phyloP scores from a whole-genome alignment of 2,797 vertebrate genomes.

The Emydoidea blandingii region DNA sequence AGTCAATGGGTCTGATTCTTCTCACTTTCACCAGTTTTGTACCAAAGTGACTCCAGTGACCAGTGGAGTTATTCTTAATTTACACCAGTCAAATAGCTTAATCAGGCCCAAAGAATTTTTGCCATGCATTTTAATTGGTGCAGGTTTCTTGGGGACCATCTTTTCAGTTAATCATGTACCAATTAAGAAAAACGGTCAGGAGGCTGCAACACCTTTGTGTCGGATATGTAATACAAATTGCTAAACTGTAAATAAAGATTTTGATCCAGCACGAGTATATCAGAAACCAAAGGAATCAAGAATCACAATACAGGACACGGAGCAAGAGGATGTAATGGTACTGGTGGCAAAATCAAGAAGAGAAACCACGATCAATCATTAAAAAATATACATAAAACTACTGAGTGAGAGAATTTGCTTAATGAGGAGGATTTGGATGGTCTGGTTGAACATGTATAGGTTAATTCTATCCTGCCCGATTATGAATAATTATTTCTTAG shows the following conservation, averaged over 20 bases:
- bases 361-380: not conserved
- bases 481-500: not conserved
- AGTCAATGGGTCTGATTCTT: not conserved
- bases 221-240: not conserved
- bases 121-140: not conserved
- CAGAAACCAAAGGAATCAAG: not conserved
- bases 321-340: not conserved
- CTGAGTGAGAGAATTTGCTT: rapidly evolving
- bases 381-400: not conserved
- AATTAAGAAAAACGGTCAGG: not conserved
- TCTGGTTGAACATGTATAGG: not conserved
- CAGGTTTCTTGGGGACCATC: not conserved
- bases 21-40: not conserved
- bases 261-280: rapidly evolving
- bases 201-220: not conserved
- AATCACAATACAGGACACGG: not conserved
- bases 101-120: too few species aligned
- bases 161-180: not conserved
- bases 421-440: not conserved
- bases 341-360: not conserved
- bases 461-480: not conserved
- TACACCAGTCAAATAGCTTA: not conserved
- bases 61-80: not conserved
- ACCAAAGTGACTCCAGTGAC: not conserved
- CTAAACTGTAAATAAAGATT: not conserved